phyloP scores from a whole-genome alignment of 2,797 vertebrate species.

The Zalophus californianus region DNA sequence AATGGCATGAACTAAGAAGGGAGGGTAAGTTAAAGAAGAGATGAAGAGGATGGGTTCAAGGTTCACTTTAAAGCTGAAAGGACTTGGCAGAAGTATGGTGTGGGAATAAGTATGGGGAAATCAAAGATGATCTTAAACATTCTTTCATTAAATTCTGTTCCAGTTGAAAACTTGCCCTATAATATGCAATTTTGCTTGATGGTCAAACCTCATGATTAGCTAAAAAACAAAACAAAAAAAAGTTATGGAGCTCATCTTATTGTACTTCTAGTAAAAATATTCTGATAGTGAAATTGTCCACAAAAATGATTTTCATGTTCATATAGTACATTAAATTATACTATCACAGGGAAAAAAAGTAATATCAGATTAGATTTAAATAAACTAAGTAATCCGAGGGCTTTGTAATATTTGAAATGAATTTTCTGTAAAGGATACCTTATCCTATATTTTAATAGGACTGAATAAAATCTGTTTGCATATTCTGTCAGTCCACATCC shows the following conservation, averaged over 20 bases:
- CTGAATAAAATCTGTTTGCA: conserved; percentile 23
- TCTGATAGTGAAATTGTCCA: conserved; percentile 45
- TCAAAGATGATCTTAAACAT: conserved; percentile 41
- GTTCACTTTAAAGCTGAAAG: conserved; percentile 37
- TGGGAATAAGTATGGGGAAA: neutral
- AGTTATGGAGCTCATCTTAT: neutral
- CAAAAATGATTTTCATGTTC: conserved; percentile 8
- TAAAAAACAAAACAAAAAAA: conserved; percentile 26
- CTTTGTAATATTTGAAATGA: neutral
- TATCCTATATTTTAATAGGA: conserved; percentile 11
- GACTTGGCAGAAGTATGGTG: neutral
- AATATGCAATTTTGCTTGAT: conserved; percentile 30
- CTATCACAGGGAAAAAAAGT: neutral
- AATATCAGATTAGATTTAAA: conserved; percentile 57
- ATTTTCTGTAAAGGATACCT: conserved; percentile 6
- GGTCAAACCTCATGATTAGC: conserved; percentile 16
- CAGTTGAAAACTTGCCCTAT: conserved; percentile 37
- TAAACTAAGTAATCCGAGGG: conserved; percentile 34
- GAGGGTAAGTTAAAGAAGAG: neutral
- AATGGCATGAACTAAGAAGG: conserved; percentile 2
- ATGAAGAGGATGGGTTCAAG: neutral
- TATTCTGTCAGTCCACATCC: neutral
- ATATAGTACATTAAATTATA: conserved; percentile 34
- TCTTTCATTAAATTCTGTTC: conserved; percentile 45
- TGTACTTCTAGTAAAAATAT: conserved; percentile 38